phyloP scores from a whole-genome alignment of 2,888 invertebrate genomes.

The Acleris emargana region DNA sequence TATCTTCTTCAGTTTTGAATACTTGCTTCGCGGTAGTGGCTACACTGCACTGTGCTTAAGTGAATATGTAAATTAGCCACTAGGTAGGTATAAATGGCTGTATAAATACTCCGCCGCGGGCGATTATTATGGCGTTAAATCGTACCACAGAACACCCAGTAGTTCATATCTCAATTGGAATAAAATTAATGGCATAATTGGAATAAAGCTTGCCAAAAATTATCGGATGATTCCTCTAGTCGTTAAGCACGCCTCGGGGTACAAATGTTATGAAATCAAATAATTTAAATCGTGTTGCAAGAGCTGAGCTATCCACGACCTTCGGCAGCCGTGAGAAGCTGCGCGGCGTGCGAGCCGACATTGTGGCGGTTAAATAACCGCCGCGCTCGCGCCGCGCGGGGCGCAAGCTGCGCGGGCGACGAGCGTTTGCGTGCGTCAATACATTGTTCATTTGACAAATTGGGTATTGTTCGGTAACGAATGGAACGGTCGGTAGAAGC shows the following conservation, averaged over 20 bases:
- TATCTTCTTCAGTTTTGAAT: too few species aligned
- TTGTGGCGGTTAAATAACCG: constrained; percentile 81
- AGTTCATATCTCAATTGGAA: constrained; percentile 24
- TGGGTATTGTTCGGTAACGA: constrained; percentile 30
- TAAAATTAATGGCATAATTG: constrained; percentile 35
- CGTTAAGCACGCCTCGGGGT: constrained; percentile 60
- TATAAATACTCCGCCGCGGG: constrained; percentile 13
- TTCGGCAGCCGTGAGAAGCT: constrained; percentile 79
- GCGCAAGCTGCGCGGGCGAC: constrained; percentile 57
- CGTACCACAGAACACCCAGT: constrained; percentile 27
- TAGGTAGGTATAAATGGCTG: background rate
- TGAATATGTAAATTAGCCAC: background rate
- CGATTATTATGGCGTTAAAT: constrained; percentile 21
- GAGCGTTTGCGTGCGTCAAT: constrained; percentile 49
- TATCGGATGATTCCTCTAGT: constrained; percentile 33
- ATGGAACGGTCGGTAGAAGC: background rate
- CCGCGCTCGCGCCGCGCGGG: constrained; percentile 62
- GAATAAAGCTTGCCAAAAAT: constrained; percentile 33
- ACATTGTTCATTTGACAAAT: constrained; percentile 36
- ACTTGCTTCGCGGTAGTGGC: too few species aligned
- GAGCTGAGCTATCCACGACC: constrained; percentile 75
- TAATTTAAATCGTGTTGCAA: constrained; percentile 81
- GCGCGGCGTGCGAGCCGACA: constrained; percentile 69
- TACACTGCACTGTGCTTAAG: background rate
- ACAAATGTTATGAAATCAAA: constrained; percentile 76